phyloP scores from a whole-genome alignment of 2,888 invertebrate species.

The Lasioglossum zephyrum region DNA sequence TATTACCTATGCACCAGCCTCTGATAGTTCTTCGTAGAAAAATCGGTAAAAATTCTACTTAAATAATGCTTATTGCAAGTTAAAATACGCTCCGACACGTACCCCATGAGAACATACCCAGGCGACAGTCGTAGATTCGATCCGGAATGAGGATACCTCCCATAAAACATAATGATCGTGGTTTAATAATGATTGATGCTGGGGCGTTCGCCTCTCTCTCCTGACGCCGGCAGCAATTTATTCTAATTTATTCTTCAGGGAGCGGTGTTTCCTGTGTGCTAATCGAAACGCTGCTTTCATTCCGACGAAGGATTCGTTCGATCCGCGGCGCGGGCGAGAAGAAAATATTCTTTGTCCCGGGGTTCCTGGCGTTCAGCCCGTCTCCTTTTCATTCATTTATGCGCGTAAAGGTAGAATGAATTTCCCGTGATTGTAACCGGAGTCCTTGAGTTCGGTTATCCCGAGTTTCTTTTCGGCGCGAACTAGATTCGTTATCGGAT shows the following conservation, averaged over 20 bases:
- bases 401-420: conserved; percentile 20
- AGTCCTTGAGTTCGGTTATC: conserved; percentile 12
- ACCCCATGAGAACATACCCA: background rate
- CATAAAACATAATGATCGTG: background rate
- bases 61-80: background rate
- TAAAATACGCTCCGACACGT: background rate
- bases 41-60: background rate
- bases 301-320: background rate
- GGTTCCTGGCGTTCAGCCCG: background rate
- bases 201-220: background rate
- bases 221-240: background rate
- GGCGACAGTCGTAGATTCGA: background rate
- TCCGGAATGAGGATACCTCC: background rate
- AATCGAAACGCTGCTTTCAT: conserved; percentile 4
- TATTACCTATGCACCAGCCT: too few relatives aligned
- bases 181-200: conserved; percentile 8
- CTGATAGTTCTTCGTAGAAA: background rate
- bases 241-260: conserved; percentile 8
- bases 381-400: conserved; percentile 5
- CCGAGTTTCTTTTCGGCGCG: conserved; percentile 25
- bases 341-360: background rate
- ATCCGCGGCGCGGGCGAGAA: conserved; percentile 1
- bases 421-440: conserved; percentile 15
- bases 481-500: conserved; percentile 63
- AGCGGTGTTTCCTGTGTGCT: background rate